Base-by-base conservation (phyloP, 2,113 vertebrate species). In the Brienomyrus longianalis region DNA sequence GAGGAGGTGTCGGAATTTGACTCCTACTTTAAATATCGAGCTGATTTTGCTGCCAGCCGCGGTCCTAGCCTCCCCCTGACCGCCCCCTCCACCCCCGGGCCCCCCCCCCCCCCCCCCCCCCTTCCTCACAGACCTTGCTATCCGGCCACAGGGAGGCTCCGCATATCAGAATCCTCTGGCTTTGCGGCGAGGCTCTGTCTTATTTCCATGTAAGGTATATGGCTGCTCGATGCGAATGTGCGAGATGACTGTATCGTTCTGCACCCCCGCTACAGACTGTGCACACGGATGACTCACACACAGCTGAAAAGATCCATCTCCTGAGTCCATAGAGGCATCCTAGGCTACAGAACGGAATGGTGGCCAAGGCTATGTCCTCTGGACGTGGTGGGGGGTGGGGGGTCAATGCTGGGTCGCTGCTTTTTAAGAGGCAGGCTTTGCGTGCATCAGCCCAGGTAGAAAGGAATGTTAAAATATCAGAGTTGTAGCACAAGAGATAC, bases 21-120 rank as follows among this genome's bases (percentile, higher is more conserved):
- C 91, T 93, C 92, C 92, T 89, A 92, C 93, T 92, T 91, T 89
- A 91, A 91, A 91, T 89, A 91, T 91, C 83, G 88, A 87, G 90
- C 89, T 90, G 89, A 90, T 90, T 90, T 77, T 87, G 56, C 85
- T 86, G 89, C 85, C 84, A 90, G 62, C 66, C 84, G 85, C 19
- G 85, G 66, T 87, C 87, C 85, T 48, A 87, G 83, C 89, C 21
- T 39, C 74, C 39, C 70, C 88, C 62, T 47, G 50, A 45, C 52
- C 43, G 17, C 86, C 35, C 21, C 88, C 51, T 35, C 50, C 23
- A 10, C 5, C 47, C 7, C 1, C 8, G n/a, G n/a, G 45, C 43
- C 43, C 43, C 48, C 48, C 3, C 31, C 47, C 23, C 5, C 47
- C 19, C 1, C 21, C 83, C 43, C 43, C 80, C 48, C 48, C 3